Percentiles rank a stretch among this genome's conserved stretches.
Evolutionary conservation across 2,113 vertebrate genomes (phyloP).

Genomic region (Panurus biarmicus): DNA sequence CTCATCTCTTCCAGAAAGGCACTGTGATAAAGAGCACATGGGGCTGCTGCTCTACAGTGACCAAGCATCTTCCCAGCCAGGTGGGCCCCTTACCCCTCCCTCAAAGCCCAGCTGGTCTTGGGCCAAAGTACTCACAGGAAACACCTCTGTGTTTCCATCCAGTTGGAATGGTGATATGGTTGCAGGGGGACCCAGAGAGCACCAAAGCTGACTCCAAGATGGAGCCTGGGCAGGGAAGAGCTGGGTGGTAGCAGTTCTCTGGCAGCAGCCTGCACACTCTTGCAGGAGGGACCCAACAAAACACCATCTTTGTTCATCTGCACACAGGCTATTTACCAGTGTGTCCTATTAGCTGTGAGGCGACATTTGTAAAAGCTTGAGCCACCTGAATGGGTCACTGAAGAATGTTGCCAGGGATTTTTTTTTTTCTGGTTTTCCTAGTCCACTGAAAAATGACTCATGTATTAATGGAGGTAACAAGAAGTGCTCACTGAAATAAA

Average conservation of each 20-base stretch:
- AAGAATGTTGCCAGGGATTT: not conserved
- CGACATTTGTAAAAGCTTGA: not conserved
- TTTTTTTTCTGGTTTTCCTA: not conserved
- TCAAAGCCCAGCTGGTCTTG: accelerated
- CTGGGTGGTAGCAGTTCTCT: not conserved
- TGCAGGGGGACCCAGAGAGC: not conserved
- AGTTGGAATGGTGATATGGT: not conserved
- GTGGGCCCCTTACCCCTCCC: not conserved
- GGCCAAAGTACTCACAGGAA: not conserved
- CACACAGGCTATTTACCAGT: not conserved
- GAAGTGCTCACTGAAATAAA: not conserved
- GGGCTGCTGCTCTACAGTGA: not conserved
- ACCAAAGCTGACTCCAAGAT: not conserved
- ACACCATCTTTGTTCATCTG: not conserved
- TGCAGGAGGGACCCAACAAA: not conserved
- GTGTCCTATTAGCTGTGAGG: not conserved
- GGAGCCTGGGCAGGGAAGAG: not conserved
- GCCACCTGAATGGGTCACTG: not conserved
- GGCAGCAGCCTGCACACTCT: not conserved
- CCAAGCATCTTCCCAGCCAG: not conserved
- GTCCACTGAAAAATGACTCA: not conserved
- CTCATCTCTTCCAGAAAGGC: not conserved
- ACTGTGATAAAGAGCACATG: accelerated
- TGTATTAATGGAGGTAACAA: not conserved
- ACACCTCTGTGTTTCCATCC: not conserved